Base-by-base conservation (phyloP, 2,888 invertebrate genomes). In the Aphrophora alni region DNA sequence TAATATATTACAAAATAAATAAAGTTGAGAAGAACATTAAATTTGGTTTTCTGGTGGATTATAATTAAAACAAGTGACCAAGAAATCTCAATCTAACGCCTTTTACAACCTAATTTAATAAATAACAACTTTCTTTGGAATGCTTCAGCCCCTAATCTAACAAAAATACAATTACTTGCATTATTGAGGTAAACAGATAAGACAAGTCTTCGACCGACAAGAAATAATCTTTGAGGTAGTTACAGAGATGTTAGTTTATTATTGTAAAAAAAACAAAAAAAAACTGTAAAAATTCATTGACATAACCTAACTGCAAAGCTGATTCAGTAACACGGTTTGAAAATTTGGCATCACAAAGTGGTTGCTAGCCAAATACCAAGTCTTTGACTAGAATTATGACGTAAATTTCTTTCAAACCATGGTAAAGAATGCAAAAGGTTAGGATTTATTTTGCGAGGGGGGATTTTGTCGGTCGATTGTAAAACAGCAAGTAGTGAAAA, bases 1-100 rank as follows among this genome's bases (percentile, higher is more conserved):
- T 7, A 44, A 44, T 14, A 59, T 59, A 21, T 21, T 59, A 59
- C 59, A 59, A 59, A 59, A 59, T 59, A 59, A 59, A 59, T 59
- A 59, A 59, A 21, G 21, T 59, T 59, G 59, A 59, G 21, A 59
- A 59, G 21, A 59, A 79, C 78, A 74, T 79, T 78, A 68, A 79
- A 74, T 79, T 79, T 79, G 78, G 78, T 79, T 79, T 79, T 59
- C 26, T 79, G 73, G 78, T 79, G 78, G 74, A 74, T 79, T 79
- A 79, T 24, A 79, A 59, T 79, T 38, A 74, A 74, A 59, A 59
- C 12, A 59, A 59, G 21, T 59, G 59, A 79, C 78, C 78, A 74
- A 79, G 78, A 79, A 79, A 79, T 79, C 69, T 79, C 38, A 79
- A 79, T 79, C 78, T 38, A 72, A 74, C 78, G 74, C 78, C 74